A percentile compares a stretch with the other conserved stretches of the same genome.
These are phyloP conservation scores for Prunella himalayana DNA, from an alignment of 2,113 vertebrate species.

Conservation along the genomic window DNA sequence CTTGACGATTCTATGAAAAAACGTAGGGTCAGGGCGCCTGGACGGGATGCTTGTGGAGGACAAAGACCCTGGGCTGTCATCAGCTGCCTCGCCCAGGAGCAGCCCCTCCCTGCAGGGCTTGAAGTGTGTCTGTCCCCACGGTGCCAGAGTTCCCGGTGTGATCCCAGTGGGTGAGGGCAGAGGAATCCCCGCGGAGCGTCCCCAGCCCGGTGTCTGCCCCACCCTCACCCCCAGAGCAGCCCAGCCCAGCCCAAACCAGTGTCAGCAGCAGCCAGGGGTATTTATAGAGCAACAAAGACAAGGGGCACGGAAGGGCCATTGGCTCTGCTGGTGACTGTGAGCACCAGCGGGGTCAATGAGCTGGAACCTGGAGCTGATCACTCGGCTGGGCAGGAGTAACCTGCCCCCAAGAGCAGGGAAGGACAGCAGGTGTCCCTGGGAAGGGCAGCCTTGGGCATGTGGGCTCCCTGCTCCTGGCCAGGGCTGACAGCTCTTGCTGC, in stretches of 20 bases:
- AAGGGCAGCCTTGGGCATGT: not conserved
- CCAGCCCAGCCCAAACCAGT: not conserved
- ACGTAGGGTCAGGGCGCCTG: not conserved
- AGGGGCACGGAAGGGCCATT: not conserved
- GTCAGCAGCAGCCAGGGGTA: not conserved
- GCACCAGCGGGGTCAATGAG: not conserved
- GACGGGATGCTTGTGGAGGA: accelerated
- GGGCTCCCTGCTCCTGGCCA: not conserved
- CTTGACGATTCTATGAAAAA: not conserved
- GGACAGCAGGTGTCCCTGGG: not conserved
- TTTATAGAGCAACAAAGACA: slow-evolving; percentile 41
- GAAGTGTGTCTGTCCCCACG: accelerated
- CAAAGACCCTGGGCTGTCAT: not conserved
- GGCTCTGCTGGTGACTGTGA: not conserved
- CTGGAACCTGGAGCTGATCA: not conserved
- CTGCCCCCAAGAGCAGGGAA: slow-evolving; percentile 7
- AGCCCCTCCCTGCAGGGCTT: accelerated
- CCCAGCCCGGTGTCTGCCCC: accelerated
- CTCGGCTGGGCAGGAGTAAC: not conserved
- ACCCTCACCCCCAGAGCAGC: not conserved
- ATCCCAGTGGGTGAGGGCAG: accelerated
- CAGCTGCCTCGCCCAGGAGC: too few species aligned
- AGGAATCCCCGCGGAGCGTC: not conserved
- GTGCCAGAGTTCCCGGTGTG: not conserved
- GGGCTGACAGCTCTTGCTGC: not conserved